phyloP scores from a whole-genome alignment of 2,797 vertebrate genomes.

The Tenualosa ilisha region DNA sequence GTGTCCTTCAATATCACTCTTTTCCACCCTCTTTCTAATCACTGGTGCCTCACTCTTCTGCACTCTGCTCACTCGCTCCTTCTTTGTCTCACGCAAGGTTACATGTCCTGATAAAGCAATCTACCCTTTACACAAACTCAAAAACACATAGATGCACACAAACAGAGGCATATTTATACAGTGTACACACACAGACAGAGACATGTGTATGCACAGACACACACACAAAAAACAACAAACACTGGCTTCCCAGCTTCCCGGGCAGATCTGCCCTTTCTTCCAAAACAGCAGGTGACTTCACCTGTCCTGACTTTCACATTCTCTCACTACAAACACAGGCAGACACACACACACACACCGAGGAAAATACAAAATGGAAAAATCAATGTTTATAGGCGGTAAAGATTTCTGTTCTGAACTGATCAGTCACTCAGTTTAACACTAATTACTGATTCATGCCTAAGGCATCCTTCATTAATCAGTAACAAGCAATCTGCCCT shows the following conservation, averaged over 20 bases:
- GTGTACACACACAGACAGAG: background rate
- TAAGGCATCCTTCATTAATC: background rate
- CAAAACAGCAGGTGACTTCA: conserved; percentile 3
- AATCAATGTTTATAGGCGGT: background rate
- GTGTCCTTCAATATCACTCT: background rate
- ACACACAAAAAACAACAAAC: background rate
- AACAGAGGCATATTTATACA: background rate
- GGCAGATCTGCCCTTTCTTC: background rate
- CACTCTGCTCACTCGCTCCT: background rate
- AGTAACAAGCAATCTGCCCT: background rate
- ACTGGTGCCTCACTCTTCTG: background rate
- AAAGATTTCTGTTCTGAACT: no score
- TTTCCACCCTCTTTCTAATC: background rate
- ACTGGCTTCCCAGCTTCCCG: background rate
- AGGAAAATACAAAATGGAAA: background rate
- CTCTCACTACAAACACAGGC: background rate
- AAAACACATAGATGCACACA: background rate
- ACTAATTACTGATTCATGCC: background rate
- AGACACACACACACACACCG: background rate
- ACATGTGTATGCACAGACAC: background rate
- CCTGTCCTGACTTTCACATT: background rate
- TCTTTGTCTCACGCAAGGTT: background rate
- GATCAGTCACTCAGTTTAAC: background rate
- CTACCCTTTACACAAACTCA: background rate
- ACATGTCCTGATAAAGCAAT: background rate